Conservation (phyloP, 2,888 invertebrate genomes). For the Parelbella ahira region DNA sequence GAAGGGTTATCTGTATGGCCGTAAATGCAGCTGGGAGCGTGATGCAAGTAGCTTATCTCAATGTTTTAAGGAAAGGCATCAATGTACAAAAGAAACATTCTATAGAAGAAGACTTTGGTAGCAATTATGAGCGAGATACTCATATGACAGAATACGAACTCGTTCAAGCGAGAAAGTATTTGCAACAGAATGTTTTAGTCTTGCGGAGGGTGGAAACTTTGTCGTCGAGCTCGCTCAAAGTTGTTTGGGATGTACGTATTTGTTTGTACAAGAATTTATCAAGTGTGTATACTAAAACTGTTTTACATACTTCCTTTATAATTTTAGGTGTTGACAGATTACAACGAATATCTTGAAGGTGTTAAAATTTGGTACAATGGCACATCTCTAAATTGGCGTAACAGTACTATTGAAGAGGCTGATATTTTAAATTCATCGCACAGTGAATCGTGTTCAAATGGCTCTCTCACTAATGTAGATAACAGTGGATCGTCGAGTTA, state of each 20-base stretch:
- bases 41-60: slow-evolving; percentile 74
- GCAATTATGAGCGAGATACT: slow-evolving; percentile 58
- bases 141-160: slow-evolving; percentile 87
- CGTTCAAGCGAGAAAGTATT: slow-evolving; percentile 87
- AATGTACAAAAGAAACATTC: slow-evolving; percentile 59
- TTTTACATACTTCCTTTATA: too few relatives aligned
- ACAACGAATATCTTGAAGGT: slow-evolving; percentile 83
- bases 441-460: slow-evolving; percentile 72
- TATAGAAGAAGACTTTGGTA: slow-evolving; percentile 50
- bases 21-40: slow-evolving; percentile 75
- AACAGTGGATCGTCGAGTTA: slow-evolving; percentile 86
- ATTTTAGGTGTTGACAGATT: slow-evolving; percentile 73
- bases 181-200: slow-evolving; percentile 90
- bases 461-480: slow-evolving; percentile 84
- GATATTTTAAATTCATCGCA: slow-evolving; percentile 48
- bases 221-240: slow-evolving; percentile 88
- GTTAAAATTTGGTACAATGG: slow-evolving; percentile 83
- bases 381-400: slow-evolving; percentile 70
- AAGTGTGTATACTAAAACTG: too few relatives aligned
- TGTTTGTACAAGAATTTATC: slow-evolving; percentile 6
- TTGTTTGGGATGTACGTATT: slow-evolving; percentile 89
- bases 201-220: slow-evolving; percentile 83
- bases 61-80: slow-evolving; percentile 67
- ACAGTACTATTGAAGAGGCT: slow-evolving; percentile 56
- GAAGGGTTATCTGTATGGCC: slow-evolving; percentile 74